Conservation (phyloP, 2,797 vertebrate species). For the Pangasius sanitwongsei region DNA sequence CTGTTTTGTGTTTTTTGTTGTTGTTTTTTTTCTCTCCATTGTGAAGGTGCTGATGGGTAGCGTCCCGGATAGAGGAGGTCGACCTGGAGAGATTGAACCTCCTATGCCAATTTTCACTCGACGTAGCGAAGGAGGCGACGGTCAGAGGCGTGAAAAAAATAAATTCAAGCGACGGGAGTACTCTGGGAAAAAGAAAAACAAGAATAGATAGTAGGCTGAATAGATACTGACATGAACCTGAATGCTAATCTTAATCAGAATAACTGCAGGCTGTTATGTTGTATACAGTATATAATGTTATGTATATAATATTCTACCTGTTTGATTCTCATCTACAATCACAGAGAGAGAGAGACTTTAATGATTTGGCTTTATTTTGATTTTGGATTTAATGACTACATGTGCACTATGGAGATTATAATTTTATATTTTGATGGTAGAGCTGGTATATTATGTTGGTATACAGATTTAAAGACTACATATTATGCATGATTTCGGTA, state of each 20-base stretch:
- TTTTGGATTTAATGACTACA: background rate
- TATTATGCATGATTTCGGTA: background rate
- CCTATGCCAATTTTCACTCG: constrained; percentile 84
- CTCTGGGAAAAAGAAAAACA: constrained; percentile 74
- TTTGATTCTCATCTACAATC: background rate
- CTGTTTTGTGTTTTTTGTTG: background rate
- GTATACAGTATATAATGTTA: background rate
- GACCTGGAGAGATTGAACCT: constrained; percentile 84
- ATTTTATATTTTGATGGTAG: background rate
- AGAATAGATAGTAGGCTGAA: constrained; percentile 49
- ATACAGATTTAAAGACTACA: background rate
- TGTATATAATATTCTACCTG: background rate
- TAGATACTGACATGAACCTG: background rate
- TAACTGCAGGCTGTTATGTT: background rate
- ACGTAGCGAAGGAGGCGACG: constrained; percentile 69
- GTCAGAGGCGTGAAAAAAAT: constrained; percentile 57
- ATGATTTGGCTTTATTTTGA: background rate
- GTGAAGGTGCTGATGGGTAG: constrained; percentile 80
- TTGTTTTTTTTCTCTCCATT: background rate
- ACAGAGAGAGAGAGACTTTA: background rate
- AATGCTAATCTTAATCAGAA: background rate
- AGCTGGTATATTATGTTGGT: background rate
- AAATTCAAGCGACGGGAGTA: constrained; percentile 57
- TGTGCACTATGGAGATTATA: background rate
- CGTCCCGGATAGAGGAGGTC: constrained; percentile 87